phyloP scores from a whole-genome alignment of 2,888 invertebrate species.

The Sphaerophoria taeniata region DNA sequence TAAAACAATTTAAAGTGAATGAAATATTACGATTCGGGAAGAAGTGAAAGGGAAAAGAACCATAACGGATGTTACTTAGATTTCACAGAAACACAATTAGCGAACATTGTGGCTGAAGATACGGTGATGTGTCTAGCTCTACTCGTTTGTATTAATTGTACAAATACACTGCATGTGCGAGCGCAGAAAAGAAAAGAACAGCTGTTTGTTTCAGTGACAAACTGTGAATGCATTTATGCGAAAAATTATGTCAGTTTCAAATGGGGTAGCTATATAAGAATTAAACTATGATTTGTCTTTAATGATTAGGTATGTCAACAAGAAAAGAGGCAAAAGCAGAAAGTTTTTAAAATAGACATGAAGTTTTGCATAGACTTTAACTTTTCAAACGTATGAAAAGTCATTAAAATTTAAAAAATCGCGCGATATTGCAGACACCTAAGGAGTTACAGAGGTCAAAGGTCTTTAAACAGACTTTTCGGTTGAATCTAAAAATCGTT shows the following conservation, averaged over 20 bases:
- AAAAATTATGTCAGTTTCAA: slow-evolving; percentile 51
- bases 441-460: no score
- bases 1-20: no score
- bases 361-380: no score
- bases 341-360: no score
- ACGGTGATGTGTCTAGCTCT: no score
- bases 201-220: slow-evolving; percentile 25
- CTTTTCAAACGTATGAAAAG: no score
- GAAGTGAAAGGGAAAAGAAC: slow-evolving; percentile 44
- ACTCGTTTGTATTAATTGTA: no score
- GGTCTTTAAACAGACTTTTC: no score
- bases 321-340: not conserved
- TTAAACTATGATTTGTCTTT: not conserved
- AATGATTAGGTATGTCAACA: not conserved
- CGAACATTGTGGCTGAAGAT: slow-evolving; percentile 64
- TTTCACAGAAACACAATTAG: slow-evolving; percentile 60
- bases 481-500: no score
- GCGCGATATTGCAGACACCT: no score
- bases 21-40: slow-evolving; percentile 54
- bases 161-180: slow-evolving; percentile 10
- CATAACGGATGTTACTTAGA: slow-evolving; percentile 32
- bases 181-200: not conserved
- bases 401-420: no score
- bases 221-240: slow-evolving; percentile 24
- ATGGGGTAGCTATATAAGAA: not conserved